Conservation (phyloP, 2,113 vertebrate species). For the Hystrix brachyura region DNA sequence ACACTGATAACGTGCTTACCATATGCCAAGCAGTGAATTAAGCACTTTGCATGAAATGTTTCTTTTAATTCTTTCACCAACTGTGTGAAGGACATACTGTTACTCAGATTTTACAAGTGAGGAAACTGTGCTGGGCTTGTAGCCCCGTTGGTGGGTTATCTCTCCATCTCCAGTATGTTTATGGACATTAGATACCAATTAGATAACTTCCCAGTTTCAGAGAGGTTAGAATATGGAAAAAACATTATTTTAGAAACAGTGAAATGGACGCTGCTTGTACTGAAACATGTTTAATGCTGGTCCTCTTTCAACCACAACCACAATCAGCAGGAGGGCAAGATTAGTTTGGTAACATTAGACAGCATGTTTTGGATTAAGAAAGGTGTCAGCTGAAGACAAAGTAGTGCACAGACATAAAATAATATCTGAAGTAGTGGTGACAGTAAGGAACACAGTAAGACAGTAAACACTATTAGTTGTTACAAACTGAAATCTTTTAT, state of each 20-base stretch:
- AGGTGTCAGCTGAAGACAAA: background rate
- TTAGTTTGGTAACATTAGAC: background rate
- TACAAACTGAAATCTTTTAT: background rate
- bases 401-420: background rate
- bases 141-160: background rate
- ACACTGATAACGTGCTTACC: background rate
- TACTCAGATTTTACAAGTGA: conserved; percentile 2
- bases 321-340: background rate
- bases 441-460: background rate
- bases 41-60: background rate
- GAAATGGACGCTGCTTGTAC: background rate
- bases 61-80: background rate
- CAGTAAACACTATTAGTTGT: background rate
- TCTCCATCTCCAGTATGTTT: background rate
- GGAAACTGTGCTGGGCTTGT: background rate
- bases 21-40: background rate
- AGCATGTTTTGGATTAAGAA: conserved; percentile 2
- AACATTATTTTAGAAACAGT: background rate
- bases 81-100: background rate
- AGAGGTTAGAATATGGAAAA: conserved; percentile 8
- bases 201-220: background rate
- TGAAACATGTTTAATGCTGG: conserved; percentile 11
- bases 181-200: conserved; percentile 5
- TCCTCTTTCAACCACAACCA: background rate
- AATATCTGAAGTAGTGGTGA: background rate